Percentiles rank a stretch among this genome's conserved stretches.
phyloP scores from a whole-genome alignment of 2,797 vertebrate species.

The Manis pentadactyla region DNA sequence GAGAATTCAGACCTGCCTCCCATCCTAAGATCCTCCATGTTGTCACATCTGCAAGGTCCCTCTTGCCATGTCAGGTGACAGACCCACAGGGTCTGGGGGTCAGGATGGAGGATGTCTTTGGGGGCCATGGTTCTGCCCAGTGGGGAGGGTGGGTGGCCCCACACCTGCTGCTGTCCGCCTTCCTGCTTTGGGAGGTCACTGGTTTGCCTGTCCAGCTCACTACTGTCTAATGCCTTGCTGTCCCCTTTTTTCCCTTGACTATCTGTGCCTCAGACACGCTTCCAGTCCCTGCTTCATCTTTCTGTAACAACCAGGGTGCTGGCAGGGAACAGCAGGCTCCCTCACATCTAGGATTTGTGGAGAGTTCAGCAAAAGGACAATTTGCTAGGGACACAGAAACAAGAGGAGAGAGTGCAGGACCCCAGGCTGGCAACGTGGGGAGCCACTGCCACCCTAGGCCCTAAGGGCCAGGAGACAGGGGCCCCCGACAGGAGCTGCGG shows the following conservation, averaged over 20 bases:
- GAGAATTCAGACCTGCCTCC: background rate
- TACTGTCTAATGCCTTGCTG: too few relatives aligned
- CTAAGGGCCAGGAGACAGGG: too few relatives aligned
- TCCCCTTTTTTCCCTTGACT: background rate
- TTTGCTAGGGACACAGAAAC: background rate
- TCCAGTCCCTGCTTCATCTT: background rate
- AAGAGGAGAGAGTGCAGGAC: fast-evolving
- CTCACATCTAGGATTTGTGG: background rate
- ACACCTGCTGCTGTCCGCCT: fast-evolving
- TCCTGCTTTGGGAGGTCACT: too few relatives aligned
- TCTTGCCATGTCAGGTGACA: fast-evolving
- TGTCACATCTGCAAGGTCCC: background rate
- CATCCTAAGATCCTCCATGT: background rate
- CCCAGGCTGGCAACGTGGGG: background rate
- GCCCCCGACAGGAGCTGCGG: too few relatives aligned
- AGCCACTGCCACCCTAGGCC: background rate
- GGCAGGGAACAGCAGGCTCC: background rate
- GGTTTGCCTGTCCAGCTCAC: too few relatives aligned
- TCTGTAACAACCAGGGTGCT: background rate
- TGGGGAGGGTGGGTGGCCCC: fast-evolving
- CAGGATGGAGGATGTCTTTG: fast-evolving
- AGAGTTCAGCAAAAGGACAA: background rate
- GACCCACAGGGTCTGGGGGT: background rate
- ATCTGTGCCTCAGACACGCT: fast-evolving
- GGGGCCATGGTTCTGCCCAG: fast-evolving